Conservation (phyloP, 2,797 vertebrate species). For the Coregonus sp. region DNA sequence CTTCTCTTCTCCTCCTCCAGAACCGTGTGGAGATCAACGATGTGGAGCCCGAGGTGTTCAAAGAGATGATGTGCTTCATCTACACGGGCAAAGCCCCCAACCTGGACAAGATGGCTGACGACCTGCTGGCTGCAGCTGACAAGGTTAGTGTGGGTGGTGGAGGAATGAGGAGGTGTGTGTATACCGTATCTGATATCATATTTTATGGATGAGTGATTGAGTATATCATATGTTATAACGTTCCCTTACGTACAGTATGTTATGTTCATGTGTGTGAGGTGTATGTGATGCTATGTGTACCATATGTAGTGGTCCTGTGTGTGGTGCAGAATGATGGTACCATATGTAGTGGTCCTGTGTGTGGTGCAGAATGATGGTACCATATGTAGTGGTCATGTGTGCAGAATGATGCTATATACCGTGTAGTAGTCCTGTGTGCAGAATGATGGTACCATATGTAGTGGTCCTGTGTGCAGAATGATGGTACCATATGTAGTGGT, state of each 20-base stretch:
- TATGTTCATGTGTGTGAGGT: conserved; percentile 2
- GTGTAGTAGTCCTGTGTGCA: no score
- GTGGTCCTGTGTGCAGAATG: no score
- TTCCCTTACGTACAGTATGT: background rate
- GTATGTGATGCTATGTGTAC: conserved; percentile 18
- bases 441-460: no score
- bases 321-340: no score
- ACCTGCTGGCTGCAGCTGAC: conserved; percentile 94
- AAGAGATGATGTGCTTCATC: conserved; percentile 99
- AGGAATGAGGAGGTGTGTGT: conserved; percentile 30
- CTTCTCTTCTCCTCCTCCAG: conserved; percentile 60
- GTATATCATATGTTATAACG: background rate
- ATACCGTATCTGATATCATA: conserved; percentile 2
- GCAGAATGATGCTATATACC: no score
- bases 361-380: no score
- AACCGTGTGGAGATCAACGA: conserved; percentile 98
- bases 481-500: background rate
- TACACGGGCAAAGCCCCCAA: conserved; percentile 98
- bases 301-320: background rate
- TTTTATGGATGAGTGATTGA: background rate
- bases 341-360: no score
- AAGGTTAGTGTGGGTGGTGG: conserved; percentile 77
- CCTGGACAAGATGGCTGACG: conserved; percentile 98
- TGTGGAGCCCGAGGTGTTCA: conserved; percentile 97
- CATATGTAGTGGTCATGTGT: background rate